A percentile compares a stretch with the other conserved stretches of the same genome.
These are phyloP conservation scores for Apodemia mormo DNA, from an alignment of 2,888 invertebrate genomes.

Conservation along the genomic window DNA sequence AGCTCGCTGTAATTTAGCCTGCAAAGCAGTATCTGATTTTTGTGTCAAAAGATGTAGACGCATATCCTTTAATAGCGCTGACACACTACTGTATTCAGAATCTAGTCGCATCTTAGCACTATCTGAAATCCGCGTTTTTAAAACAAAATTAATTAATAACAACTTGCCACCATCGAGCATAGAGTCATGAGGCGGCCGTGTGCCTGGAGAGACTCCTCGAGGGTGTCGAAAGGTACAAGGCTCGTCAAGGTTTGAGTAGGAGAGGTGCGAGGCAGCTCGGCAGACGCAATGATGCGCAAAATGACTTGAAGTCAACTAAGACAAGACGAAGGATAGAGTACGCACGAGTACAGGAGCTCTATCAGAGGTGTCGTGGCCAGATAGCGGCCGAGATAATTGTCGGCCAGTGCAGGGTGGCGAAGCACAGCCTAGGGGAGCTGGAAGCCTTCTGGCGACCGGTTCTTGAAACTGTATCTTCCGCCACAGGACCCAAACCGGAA, in stretches of 20 bases:
- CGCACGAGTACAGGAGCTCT: conserved; percentile 34
- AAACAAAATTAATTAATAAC: too few species aligned
- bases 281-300: neutral
- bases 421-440: conserved; percentile 31
- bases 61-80: too few species aligned
- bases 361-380: conserved; percentile 29
- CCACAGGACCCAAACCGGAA: conserved; percentile 22
- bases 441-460: conserved; percentile 37
- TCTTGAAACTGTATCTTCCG: conserved; percentile 30
- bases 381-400: conserved; percentile 36
- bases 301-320: conserved; percentile 20
- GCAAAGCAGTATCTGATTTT: too few species aligned
- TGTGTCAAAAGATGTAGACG: too few species aligned
- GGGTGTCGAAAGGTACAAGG: conserved; percentile 16
- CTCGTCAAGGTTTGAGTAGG: conserved; percentile 16
- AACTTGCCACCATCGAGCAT: too few species aligned
- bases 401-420: conserved; percentile 28
- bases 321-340: conserved; percentile 33
- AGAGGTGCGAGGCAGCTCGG: conserved; percentile 21
- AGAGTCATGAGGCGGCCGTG: neutral
- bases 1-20: too few species aligned
- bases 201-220: conserved; percentile 14
- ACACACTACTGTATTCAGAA: too few species aligned
- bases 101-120: too few species aligned
- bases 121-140: too few species aligned